Conservation (phyloP, 2,797 vertebrate genomes). For the Psittacula echo region DNA sequence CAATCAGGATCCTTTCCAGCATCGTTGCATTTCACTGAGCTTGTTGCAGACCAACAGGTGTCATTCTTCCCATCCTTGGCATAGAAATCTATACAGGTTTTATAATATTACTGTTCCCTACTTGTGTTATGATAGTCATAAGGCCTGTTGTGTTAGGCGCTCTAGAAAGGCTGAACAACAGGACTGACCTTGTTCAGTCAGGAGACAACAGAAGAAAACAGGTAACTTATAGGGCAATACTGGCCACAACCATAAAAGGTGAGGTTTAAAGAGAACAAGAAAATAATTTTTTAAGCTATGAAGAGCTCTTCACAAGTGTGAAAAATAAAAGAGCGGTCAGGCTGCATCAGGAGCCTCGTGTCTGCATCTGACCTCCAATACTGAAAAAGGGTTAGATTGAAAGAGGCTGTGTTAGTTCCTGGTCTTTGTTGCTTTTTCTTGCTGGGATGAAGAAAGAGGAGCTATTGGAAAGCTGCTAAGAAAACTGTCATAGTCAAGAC, state of each 20-base stretch:
- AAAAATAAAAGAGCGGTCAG: background rate
- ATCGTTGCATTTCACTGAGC: fast-evolving
- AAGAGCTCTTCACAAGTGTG: background rate
- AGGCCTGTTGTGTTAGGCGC: background rate
- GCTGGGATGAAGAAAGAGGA: background rate
- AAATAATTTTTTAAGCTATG: background rate
- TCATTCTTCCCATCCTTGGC: background rate
- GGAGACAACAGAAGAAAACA: background rate
- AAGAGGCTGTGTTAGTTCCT: background rate
- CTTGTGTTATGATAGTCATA: background rate
- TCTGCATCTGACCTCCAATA: background rate
- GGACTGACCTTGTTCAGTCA: background rate
- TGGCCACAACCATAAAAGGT: background rate
- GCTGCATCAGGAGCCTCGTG: background rate
- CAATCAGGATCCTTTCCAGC: background rate
- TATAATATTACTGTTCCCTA: fast-evolving
- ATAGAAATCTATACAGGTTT: background rate
- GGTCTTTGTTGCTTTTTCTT: background rate
- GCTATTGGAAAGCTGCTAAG: background rate
- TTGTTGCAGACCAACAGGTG: background rate
- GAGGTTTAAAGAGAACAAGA: background rate
- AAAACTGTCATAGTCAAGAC: background rate
- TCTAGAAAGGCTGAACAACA: background rate
- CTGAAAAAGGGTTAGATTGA: background rate
- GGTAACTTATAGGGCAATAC: background rate